These are phyloP conservation scores for Gallinago paraguaiae DNA, from an alignment of 2,113 vertebrate genomes.

Conservation along the genomic window DNA sequence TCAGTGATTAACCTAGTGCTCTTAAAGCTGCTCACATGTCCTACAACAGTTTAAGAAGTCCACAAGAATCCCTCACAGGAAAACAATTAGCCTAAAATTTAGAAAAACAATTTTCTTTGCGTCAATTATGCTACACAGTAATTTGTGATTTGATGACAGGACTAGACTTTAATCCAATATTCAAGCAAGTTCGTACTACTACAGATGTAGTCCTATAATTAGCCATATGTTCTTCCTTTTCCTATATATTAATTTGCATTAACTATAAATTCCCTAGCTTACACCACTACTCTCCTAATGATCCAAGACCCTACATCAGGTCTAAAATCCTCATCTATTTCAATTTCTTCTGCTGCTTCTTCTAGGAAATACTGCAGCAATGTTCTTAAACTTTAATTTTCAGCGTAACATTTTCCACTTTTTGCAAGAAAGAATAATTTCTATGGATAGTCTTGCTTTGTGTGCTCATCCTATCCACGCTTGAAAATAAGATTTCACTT, in stretches of 20 bases:
- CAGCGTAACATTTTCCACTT: not conserved
- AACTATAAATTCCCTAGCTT: not conserved
- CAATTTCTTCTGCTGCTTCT: not conserved
- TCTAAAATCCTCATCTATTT: not conserved
- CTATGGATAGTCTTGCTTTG: not conserved
- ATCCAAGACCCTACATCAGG: not conserved
- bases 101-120: not conserved
- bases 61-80: not conserved
- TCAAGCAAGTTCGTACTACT: not conserved
- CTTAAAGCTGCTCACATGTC: not conserved
- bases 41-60: not conserved
- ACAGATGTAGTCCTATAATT: conserved; percentile 45
- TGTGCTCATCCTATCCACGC: not conserved
- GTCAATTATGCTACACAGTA: not conserved
- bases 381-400: not conserved
- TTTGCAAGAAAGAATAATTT: not conserved
- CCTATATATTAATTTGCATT: conserved; percentile 12
- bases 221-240: conserved; percentile 40
- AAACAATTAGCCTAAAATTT: not conserved
- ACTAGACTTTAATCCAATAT: not conserved
- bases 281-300: not conserved
- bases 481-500: not conserved
- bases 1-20: not conserved
- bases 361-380: not conserved
- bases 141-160: conserved; percentile 26